Evolutionary conservation across 2,797 vertebrate species (phyloP).

Genomic region (Pristis pectinata): DNA sequence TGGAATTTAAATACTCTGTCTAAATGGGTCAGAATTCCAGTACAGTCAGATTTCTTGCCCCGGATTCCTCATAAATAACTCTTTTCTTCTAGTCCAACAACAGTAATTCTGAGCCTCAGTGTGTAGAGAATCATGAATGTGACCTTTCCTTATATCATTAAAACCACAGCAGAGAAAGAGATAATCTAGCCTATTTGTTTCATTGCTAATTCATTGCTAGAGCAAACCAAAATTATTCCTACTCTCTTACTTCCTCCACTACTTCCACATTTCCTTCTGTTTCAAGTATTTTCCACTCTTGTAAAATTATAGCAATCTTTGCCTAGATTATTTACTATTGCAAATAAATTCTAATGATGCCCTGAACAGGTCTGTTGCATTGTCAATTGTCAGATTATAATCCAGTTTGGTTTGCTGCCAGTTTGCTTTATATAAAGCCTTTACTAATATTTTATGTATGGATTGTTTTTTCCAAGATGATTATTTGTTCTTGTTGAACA

Average conservation of each 20-base stretch:
- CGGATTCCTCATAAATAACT: background rate
- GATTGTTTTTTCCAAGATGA: slow-evolving; percentile 54
- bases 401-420: background rate
- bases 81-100: background rate
- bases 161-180: background rate
- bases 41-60: background rate
- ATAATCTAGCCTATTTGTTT: background rate
- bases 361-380: background rate
- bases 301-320: background rate
- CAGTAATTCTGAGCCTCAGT: background rate
- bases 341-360: background rate
- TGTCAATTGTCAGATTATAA: background rate
- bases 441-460: slow-evolving; percentile 11
- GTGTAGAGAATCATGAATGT: background rate
- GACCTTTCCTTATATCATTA: background rate
- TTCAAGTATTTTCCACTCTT: background rate
- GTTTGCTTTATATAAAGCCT: background rate
- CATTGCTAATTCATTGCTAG: background rate
- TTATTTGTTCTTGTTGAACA: slow-evolving; percentile 57
- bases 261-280: background rate
- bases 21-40: background rate
- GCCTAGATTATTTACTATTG: background rate
- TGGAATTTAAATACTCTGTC: background rate
- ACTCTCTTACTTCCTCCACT: background rate
- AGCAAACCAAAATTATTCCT: background rate